Evolutionary conservation across 2,797 vertebrate species (phyloP).

Genomic region (Benthosema pterotum): DNA sequence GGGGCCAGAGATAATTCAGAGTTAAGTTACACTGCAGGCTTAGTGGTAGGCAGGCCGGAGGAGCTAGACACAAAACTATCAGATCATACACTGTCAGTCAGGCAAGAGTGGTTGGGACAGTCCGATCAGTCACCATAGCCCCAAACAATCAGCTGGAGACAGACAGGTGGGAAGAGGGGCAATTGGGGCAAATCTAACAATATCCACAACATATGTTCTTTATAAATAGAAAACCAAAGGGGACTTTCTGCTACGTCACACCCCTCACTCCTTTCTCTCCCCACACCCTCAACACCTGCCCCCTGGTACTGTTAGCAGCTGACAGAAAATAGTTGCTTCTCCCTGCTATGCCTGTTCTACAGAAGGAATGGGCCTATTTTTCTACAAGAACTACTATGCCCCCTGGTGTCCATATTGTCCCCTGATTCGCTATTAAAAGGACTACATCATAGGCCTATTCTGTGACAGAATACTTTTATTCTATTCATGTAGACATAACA

Average conservation of each 20-base stretch:
- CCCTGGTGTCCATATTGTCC: constrained; percentile 36
- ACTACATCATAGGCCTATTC: not conserved
- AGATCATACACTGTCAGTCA: not conserved
- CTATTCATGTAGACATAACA: not conserved
- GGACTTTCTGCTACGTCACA: constrained; percentile 31
- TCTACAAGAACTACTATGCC: constrained; percentile 10
- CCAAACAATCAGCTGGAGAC: not conserved
- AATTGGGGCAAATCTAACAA: constrained; percentile 46
- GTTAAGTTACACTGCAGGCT: not conserved
- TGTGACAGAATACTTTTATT: not conserved
- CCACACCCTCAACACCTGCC: constrained; percentile 1
- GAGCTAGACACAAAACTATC: not conserved
- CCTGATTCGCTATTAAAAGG: not conserved
- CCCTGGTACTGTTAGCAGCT: constrained; percentile 2
- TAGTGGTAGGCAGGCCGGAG: not conserved
- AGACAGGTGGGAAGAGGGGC: not conserved
- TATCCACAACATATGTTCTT: constrained; percentile 57
- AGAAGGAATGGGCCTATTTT: not conserved
- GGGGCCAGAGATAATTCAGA: not conserved
- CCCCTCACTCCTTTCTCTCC: not conserved
- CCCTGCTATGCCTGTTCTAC: constrained; percentile 13
- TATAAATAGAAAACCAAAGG: constrained; percentile 63
- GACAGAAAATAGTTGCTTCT: constrained; percentile 37
- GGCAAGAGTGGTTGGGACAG: not conserved
- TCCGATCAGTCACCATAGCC: not conserved